Evolutionary conservation across 2,113 vertebrate species (phyloP), one percentile per base, ranked within the genome.

Genomic region (human): DNA sequence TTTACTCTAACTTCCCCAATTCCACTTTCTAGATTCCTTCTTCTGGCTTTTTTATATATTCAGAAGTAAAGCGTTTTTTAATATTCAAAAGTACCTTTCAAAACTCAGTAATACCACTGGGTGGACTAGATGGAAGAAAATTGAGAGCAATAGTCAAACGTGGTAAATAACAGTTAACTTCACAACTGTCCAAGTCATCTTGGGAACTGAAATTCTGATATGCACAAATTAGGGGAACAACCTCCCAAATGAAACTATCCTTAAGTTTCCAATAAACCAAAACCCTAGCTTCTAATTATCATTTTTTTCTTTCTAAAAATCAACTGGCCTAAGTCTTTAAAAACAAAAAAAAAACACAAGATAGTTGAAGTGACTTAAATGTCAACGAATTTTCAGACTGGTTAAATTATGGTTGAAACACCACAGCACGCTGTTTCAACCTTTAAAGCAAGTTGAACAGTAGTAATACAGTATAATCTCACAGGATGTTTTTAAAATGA

Each of bases 401-500:
- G 68, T 93, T 82, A 68, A 55, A 78, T 10, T 68, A 83, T 27
- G 17, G 8, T 48, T 55, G 52, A 55, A 55, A 23, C 23, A 66
- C 25, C 73, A 64, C 10, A 85, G 81, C 59, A 68, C 30, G 90
- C 48, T 40, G 12, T 55, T 87, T 87, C 61, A 75, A 72, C 45
- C 50, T 59, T 72, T 94, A 48, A 83, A 80, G 66, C 55, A 93
- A 66, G 22, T 1, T 79, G 23, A 87, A 22, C 48, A 82, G 79
- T 2, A 89, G 79, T 50, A 88, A 59, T 4, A 89, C 4, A 72
- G 38, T 73, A 92, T 48, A 79, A 90, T 64, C 68, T 17, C 52
- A 89, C 5, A n/a, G 43, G 5, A 66, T 59, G 16, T 76, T 96
- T 96, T 91, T 25, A 80, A 95, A 96, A 80, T 88, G 40, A 88